phyloP scores from a whole-genome alignment of 2,797 vertebrate species.

The Fratercula arctica region DNA sequence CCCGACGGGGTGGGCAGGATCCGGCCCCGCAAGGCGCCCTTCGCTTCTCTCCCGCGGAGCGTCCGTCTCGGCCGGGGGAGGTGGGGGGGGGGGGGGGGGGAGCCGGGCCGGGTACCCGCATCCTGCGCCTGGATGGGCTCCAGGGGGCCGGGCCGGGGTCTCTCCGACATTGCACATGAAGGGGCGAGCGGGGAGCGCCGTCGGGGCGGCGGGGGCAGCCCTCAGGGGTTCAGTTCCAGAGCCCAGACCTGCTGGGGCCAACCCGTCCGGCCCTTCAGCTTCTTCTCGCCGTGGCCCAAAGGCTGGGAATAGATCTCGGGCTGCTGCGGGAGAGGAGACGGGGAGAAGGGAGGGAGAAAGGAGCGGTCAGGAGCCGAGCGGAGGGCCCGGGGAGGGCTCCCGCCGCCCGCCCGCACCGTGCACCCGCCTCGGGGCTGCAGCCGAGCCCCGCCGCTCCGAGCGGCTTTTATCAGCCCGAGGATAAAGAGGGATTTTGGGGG shows the following conservation, averaged over 20 bases:
- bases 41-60: neutral
- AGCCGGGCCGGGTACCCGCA: neutral
- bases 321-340: conserved; percentile 71
- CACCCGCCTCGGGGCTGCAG: neutral
- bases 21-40: neutral
- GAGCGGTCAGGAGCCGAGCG: neutral
- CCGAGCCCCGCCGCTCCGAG: neutral
- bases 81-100: too few species aligned
- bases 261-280: conserved; percentile 91
- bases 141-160: neutral
- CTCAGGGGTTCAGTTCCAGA: conserved; percentile 93
- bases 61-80: neutral
- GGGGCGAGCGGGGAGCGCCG: conserved; percentile 21
- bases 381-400: neutral
- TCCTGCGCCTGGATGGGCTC: neutral
- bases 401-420: neutral
- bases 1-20: neutral
- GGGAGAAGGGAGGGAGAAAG: neutral
- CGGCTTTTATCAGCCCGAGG: neutral
- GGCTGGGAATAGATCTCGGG: conserved; percentile 83
- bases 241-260: conserved; percentile 98
- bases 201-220: neutral
- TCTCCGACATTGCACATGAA: conserved; percentile 59
- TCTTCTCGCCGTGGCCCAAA: conserved; percentile 85
- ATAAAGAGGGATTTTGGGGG: neutral